Evolutionary conservation across 1,140 invertebrate genomes (phyloP).

Genomic region (Brachionus koreanus): DNA sequence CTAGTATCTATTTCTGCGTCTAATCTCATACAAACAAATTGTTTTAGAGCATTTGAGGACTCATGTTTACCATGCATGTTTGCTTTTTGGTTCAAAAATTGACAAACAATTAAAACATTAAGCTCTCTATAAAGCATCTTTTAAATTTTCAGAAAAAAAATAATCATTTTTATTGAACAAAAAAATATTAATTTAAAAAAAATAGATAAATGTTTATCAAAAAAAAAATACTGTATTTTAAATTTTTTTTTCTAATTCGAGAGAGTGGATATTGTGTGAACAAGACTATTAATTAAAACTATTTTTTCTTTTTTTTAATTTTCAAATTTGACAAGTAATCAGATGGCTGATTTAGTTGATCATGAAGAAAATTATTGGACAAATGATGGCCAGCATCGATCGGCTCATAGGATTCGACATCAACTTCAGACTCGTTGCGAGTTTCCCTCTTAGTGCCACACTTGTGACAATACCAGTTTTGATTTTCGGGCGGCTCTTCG

Average conservation of each 20-base stretch:
- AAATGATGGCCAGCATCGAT: background rate
- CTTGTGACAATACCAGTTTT: constrained; percentile 43
- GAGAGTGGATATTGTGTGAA: background rate
- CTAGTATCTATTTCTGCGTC: no score
- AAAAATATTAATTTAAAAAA: background rate
- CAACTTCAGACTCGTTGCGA: background rate
- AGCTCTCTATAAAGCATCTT: background rate
- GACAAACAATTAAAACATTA: no score
- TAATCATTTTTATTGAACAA: background rate
- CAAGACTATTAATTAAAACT: background rate
- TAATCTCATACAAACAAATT: no score
- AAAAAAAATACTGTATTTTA: background rate
- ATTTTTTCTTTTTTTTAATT: constrained; percentile 38
- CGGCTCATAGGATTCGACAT: background rate
- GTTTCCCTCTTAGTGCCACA: background rate
- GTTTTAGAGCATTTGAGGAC: no score
- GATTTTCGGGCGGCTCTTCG: constrained; percentile 36
- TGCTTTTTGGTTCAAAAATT: no score
- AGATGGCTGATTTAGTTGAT: background rate
- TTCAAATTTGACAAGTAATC: constrained; percentile 30
- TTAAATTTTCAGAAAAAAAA: background rate
- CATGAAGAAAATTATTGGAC: background rate
- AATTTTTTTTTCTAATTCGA: background rate
- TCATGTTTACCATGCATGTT: no score
- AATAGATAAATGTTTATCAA: background rate